Evolutionary conservation across 2,888 invertebrate species (phyloP).

Genomic region (Pheosia tremula): DNA sequence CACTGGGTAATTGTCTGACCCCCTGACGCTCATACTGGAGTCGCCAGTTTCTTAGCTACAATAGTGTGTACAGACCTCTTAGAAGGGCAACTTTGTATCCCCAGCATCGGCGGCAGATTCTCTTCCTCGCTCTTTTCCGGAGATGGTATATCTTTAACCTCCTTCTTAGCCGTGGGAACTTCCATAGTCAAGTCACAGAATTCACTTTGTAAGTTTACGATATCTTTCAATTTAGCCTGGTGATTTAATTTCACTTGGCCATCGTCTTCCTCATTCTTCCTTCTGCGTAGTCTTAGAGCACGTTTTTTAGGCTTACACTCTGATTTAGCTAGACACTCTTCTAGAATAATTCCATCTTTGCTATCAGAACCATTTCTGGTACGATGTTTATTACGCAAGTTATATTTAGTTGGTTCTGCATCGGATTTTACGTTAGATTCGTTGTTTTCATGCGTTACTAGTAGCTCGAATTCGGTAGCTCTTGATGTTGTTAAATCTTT

Average conservation of each 20-base stretch:
- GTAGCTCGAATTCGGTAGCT: constrained; percentile 69
- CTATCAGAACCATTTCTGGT: constrained; percentile 18
- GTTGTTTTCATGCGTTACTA: constrained; percentile 41
- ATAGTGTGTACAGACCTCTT: constrained; percentile 57
- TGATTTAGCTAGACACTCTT: constrained; percentile 49
- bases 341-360: not conserved
- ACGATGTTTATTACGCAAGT: constrained; percentile 2
- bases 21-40: too few species aligned
- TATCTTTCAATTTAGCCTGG: constrained; percentile 48
- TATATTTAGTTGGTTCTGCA: constrained; percentile 11
- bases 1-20: too few species aligned
- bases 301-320: constrained; percentile 51
- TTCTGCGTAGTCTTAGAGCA: constrained; percentile 57
- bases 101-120: constrained; percentile 58
- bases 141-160: constrained; percentile 62
- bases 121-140: constrained; percentile 63
- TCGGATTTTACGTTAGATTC: constrained; percentile 23
- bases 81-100: constrained; percentile 69
- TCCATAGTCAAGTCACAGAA: constrained; percentile 72
- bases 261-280: constrained; percentile 36
- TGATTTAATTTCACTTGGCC: constrained; percentile 48
- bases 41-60: too few species aligned
- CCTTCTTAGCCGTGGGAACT: constrained; percentile 55
- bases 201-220: constrained; percentile 68
- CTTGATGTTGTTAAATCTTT: constrained; percentile 64